phyloP scores from a whole-genome alignment of 2,797 vertebrate species.

The Clarias pachynema region DNA sequence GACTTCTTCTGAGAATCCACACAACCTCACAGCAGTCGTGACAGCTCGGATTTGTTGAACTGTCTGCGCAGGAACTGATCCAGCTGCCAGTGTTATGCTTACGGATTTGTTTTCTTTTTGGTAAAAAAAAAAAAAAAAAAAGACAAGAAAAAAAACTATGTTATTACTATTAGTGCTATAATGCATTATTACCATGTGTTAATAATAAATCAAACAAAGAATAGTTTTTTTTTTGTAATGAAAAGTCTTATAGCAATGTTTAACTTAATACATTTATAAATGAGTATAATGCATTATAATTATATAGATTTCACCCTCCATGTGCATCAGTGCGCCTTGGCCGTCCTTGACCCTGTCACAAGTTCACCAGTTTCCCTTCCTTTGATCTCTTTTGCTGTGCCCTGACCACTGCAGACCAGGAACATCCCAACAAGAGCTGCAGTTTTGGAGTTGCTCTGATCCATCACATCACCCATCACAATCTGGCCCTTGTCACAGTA shows the following conservation, averaged over 20 bases:
- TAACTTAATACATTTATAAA: not conserved
- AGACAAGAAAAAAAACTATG: too few relatives aligned
- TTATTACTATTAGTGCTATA: not conserved
- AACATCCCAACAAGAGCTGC: too few relatives aligned
- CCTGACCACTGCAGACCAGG: too few relatives aligned
- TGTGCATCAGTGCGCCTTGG: too few relatives aligned
- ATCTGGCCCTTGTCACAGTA: too few relatives aligned
- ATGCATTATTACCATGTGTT: not conserved
- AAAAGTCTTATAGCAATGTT: not conserved
- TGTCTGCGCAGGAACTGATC: not conserved
- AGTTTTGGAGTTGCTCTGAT: too few relatives aligned
- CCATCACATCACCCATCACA: too few relatives aligned
- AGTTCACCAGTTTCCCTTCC: too few relatives aligned
- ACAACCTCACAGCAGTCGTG: not conserved
- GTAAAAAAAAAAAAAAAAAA: too few relatives aligned
- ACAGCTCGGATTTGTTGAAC: slow-evolving; percentile 11
- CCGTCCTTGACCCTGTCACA: too few relatives aligned
- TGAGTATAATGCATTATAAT: not conserved
- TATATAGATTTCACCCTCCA: not conserved
- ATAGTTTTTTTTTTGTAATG: not conserved
- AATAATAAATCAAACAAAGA: too few relatives aligned
- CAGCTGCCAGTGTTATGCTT: slow-evolving; percentile 1
- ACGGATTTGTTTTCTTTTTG: not conserved
- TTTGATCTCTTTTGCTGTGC: too few relatives aligned
- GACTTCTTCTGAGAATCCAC: not conserved